Conservation (phyloP, 2,888 invertebrate genomes). For the Conistra vaccinii region DNA sequence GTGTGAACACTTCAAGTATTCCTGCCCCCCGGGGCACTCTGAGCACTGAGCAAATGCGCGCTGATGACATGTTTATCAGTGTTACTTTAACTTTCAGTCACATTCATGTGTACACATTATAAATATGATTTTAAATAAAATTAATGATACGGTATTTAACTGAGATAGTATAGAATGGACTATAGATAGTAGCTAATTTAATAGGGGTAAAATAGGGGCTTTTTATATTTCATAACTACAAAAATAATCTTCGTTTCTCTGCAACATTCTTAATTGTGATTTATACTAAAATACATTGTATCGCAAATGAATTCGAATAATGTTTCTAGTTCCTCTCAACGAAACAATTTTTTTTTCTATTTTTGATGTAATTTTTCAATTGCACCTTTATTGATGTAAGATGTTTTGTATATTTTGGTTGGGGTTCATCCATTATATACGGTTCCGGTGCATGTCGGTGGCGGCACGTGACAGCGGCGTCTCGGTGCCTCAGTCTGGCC, state of each 20-base stretch:
- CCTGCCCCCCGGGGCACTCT: background rate
- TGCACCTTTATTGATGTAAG: conserved; percentile 73
- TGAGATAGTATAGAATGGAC: conserved; percentile 84
- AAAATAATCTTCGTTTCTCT: conserved; percentile 58
- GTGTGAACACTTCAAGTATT: conserved; percentile 43
- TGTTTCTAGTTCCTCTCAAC: conserved; percentile 75
- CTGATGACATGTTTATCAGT: conserved; percentile 55
- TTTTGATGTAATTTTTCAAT: conserved; percentile 73
- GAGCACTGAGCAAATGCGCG: conserved; percentile 9
- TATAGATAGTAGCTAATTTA: conserved; percentile 87
- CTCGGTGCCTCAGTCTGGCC: conserved; percentile 13
- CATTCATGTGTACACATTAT: conserved; percentile 62
- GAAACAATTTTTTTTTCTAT: conserved; percentile 70
- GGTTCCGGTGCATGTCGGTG: conserved; percentile 65
- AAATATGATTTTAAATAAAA: conserved; percentile 69
- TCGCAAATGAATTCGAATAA: conserved; percentile 69
- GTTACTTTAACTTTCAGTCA: conserved; percentile 62
- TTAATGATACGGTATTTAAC: conserved; percentile 80
- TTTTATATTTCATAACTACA: conserved; percentile 73
- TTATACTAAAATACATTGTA: conserved; percentile 59
- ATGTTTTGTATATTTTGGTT: conserved; percentile 82
- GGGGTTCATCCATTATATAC: conserved; percentile 72
- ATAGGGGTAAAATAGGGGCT: conserved; percentile 86
- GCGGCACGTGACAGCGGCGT: conserved; percentile 21
- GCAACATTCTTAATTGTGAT: conserved; percentile 72